Evolutionary conservation across 1,140 invertebrate genomes (phyloP).

Genomic region (Hycleus phaleratus): DNA sequence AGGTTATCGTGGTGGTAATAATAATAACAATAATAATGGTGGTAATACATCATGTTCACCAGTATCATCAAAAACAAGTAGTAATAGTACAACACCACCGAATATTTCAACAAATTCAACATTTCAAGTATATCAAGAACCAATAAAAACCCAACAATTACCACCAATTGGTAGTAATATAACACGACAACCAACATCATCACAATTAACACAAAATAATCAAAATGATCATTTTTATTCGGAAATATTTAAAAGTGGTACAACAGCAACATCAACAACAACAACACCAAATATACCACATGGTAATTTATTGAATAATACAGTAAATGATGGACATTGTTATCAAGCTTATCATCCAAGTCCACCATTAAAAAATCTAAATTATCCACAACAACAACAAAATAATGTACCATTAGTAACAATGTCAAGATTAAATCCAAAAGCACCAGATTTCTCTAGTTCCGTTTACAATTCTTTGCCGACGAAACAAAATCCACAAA

Average conservation of each 20-base stretch:
- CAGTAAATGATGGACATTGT: slow-evolving; percentile 38
- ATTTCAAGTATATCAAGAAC: slow-evolving; percentile 25
- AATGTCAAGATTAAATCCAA: slow-evolving; percentile 76
- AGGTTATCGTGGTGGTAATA: slow-evolving; percentile 53
- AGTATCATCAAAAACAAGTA: slow-evolving; percentile 54
- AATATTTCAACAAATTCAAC: slow-evolving; percentile 27
- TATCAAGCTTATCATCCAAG: slow-evolving; percentile 31
- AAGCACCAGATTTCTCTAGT: slow-evolving; percentile 75
- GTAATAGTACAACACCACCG: slow-evolving; percentile 45
- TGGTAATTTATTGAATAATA: slow-evolving; percentile 26
- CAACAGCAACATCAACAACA: neutral
- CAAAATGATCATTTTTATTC: slow-evolving; percentile 22
- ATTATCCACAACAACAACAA: slow-evolving; percentile 19
- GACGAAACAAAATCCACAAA: slow-evolving; percentile 30
- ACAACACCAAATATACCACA: slow-evolving; percentile 30
- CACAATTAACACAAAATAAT: slow-evolving; percentile 26
- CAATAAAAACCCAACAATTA: slow-evolving; percentile 30
- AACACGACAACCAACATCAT: slow-evolving; percentile 9
- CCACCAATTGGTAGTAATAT: slow-evolving; percentile 35
- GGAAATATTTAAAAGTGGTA: slow-evolving; percentile 28
- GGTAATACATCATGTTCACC: slow-evolving; percentile 62
- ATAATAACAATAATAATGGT: no score
- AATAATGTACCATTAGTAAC: slow-evolving; percentile 36
- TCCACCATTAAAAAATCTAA: slow-evolving; percentile 38
- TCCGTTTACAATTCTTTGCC: slow-evolving; percentile 44